These are phyloP conservation scores for Gymnopithys bicolor DNA, from an alignment of 2,797 vertebrate species.

Conservation along the genomic window DNA sequence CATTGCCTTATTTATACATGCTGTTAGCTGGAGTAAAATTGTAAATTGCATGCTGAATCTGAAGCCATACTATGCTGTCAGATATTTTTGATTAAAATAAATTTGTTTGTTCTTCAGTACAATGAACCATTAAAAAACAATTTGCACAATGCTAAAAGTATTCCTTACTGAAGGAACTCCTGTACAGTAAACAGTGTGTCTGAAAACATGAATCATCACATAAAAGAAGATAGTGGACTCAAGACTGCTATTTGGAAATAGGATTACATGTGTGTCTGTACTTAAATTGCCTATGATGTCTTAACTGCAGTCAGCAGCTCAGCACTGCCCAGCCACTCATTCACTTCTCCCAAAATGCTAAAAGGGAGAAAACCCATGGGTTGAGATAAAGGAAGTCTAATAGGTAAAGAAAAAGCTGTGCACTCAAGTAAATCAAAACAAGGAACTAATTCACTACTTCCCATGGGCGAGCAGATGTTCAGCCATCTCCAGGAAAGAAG, in stretches of 20 bases:
- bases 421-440: neutral
- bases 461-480: neutral
- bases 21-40: conserved; percentile 6
- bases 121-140: conserved; percentile 28
- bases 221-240: neutral
- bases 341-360: neutral
- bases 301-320: neutral
- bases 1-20: neutral
- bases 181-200: neutral
- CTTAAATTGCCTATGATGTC: neutral
- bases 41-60: neutral
- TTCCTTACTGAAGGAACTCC: neutral
- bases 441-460: neutral
- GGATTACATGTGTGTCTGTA: neutral
- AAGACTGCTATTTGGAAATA: neutral
- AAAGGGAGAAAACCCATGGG: neutral
- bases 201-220: neutral
- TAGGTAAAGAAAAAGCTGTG: neutral
- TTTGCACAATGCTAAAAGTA: neutral
- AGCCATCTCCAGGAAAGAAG: neutral
- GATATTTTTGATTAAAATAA: conserved; percentile 28
- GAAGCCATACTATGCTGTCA: neutral
- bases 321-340: neutral
- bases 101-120: conserved; percentile 48
- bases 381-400: neutral